Evolutionary conservation across 2,797 vertebrate species (phyloP).

Genomic region (Oreortyx pictus): DNA sequence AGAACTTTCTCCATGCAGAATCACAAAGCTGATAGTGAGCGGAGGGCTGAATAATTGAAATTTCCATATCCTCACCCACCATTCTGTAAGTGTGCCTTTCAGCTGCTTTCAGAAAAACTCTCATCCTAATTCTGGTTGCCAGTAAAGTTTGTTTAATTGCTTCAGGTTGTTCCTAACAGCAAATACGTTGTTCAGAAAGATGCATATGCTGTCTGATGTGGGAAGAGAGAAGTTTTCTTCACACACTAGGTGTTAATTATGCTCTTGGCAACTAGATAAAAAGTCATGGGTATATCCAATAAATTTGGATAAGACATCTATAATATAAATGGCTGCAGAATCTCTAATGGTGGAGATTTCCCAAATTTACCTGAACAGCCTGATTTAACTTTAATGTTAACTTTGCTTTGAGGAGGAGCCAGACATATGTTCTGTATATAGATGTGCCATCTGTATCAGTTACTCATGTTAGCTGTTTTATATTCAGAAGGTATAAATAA

Average conservation of each 20-base stretch:
- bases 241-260: neutral
- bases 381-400: neutral
- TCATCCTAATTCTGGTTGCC: neutral
- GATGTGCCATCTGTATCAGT: neutral
- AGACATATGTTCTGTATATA: neutral
- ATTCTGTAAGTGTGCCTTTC: neutral
- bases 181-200: neutral
- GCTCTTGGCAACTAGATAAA: neutral
- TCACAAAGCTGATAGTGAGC: neutral
- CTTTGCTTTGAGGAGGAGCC: neutral
- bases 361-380: neutral
- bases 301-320: neutral
- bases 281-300: neutral
- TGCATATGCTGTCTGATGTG: too few relatives aligned
- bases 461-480: neutral
- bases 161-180: neutral
- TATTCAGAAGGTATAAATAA: neutral
- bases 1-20: neutral
- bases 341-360: neutral
- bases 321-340: neutral
- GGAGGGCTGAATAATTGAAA: neutral
- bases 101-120: neutral
- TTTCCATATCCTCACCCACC: neutral
- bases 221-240: neutral
- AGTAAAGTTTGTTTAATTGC: neutral